Evolutionary conservation across 53 echinoderm and acorn worm species (phyloP).

Genomic region (Temnopleurus reevesii): DNA sequence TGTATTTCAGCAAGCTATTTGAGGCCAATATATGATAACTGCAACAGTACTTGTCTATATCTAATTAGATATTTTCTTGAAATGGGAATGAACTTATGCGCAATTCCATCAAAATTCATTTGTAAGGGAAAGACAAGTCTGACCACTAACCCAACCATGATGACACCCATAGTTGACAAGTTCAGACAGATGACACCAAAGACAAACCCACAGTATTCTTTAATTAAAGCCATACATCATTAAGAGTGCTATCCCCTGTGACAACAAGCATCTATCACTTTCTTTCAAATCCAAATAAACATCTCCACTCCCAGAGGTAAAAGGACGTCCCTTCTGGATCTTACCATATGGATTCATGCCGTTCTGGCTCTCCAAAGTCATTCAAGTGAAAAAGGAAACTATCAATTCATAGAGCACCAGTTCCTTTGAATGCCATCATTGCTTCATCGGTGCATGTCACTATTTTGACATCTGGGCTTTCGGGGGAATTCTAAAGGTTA

Average conservation of each 20-base stretch:
- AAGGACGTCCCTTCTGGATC: not conserved
- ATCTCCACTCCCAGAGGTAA: not conserved
- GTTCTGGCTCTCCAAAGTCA: not conserved
- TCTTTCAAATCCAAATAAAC: conserved; percentile 24
- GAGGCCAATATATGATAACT: too few relatives aligned
- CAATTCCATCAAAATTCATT: not conserved
- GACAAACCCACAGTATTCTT: not conserved
- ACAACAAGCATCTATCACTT: not conserved
- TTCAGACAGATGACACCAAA: not conserved
- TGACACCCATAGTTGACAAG: not conserved
- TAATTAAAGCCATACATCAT: conserved; percentile 24
- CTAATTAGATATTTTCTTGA: too few relatives aligned
- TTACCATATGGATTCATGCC: not conserved
- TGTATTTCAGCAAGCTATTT: too few relatives aligned
- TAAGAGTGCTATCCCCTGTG: not conserved
- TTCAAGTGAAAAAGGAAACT: not conserved
- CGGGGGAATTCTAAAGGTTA: conserved; percentile 19
- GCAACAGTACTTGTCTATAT: too few relatives aligned
- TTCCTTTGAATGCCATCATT: not conserved
- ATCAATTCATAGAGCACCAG: not conserved
- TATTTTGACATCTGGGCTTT: conserved; percentile 20
- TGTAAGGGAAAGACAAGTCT: not conserved
- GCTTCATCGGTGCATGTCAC: not conserved
- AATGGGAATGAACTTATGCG: too few relatives aligned
- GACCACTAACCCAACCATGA: not conserved